phyloP scores from a whole-genome alignment of 2,888 invertebrate species.

The Machimus atricapillus region DNA sequence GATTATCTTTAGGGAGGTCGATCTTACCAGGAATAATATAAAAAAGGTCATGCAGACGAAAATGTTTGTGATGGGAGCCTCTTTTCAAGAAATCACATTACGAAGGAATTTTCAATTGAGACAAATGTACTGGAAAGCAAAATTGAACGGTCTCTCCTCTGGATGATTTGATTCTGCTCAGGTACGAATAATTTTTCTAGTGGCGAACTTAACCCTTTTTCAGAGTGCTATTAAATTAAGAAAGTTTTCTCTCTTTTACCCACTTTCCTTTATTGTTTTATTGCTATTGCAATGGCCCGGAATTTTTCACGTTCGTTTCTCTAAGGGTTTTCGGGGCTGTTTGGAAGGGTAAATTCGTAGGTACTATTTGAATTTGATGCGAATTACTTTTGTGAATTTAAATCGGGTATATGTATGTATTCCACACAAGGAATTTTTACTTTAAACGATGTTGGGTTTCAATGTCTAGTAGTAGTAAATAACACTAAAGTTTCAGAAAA shows the following conservation, averaged over 20 bases:
- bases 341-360: not conserved
- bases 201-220: constrained; percentile 2
- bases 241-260: not conserved
- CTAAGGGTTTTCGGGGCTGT: not conserved
- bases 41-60: not conserved
- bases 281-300: not conserved
- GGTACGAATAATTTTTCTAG: constrained; percentile 20
- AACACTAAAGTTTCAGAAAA: too few species aligned
- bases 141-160: constrained; percentile 17
- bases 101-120: constrained; percentile 17
- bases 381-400: not conserved
- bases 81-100: not conserved
- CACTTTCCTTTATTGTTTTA: constrained; percentile 14
- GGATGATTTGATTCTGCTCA: constrained; percentile 11
- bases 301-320: not conserved
- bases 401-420: not conserved
- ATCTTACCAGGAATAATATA: not conserved
- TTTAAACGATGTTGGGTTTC: not conserved
- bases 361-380: not conserved
- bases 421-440: not conserved
- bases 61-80: not conserved
- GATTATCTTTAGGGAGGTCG: constrained; percentile 5
- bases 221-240: constrained; percentile 1
- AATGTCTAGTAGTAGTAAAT: not conserved
- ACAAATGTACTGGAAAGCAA: constrained; percentile 24